Evolutionary conservation across 2,797 vertebrate genomes (phyloP), one percentile per base, ranked within the genome.

Genomic region (Anniella stebbinsi): DNA sequence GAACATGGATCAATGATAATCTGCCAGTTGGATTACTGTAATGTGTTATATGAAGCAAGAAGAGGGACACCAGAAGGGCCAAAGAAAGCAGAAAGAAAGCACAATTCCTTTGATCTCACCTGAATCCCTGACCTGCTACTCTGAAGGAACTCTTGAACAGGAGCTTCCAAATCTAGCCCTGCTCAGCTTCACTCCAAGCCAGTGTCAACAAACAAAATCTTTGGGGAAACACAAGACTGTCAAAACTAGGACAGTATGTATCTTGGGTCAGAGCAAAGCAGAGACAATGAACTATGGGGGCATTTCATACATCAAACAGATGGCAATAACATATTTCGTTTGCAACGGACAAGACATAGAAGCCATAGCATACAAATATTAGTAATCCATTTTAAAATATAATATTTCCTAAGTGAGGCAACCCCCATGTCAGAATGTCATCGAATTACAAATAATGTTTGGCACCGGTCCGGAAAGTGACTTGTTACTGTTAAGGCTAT

Each of bases 371-470:
- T 23, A 25, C 23, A 80, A 41, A 15, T 30, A 48, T n/a, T 81
- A 41, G 51, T 86, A 73, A 86, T 81, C 23, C 10, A 60, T 41
- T 60, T 88, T 73, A 63, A 88, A 73, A 72, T 57, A 88, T 83
- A 12, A n/a, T n/a, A 60, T 63, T 73, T 18, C n/a, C 23, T 54
- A 30, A 51, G 11, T 76, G 18, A 85, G 18, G 36, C 54, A 86
- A 51, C 15, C 36, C 38, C 25, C 25, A 76, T 66, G 73, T n/a
- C 57, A 66, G 4, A 41, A 36, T 69, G 15, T 69, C 41, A 77
- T 4, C 67, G 45, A 25, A 84, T 78, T 67, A 85, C 60, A 41
- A 78, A 69, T 30, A 84, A 69, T 85, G 28, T 77, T 36, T 66
- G 51, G 18, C 54, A 66, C 45, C 38, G 30, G 4, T 4, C 66